These are phyloP conservation scores for Rostratula benghalensis DNA, from an alignment of 2,113 vertebrate genomes.

Conservation along the genomic window DNA sequence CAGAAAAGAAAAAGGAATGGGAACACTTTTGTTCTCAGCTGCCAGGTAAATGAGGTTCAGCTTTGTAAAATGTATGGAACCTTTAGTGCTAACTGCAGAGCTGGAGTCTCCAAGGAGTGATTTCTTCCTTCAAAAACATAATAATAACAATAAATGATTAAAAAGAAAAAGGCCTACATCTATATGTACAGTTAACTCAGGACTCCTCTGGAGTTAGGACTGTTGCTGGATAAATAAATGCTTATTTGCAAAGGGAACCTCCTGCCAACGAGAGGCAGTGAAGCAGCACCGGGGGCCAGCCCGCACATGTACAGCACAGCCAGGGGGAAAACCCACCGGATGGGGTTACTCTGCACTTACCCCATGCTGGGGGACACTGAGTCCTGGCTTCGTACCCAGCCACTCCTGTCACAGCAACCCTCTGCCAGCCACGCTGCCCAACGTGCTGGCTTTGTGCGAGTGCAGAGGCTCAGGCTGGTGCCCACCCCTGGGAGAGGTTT, in stretches of 20 bases:
- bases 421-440: neutral
- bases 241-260: neutral
- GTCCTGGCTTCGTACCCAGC: neutral
- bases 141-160: slow-evolving; percentile 1
- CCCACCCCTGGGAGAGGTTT: neutral
- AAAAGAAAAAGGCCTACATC: slow-evolving; percentile 20
- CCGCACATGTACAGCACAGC: neutral
- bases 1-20: neutral
- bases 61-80: neutral
- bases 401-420: rapidly evolving
- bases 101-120: neutral
- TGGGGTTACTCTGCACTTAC: neutral
- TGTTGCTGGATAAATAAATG: neutral
- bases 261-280: neutral
- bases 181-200: neutral
- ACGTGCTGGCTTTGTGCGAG: rapidly evolving
- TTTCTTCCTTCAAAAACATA: slow-evolving; percentile 6
- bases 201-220: neutral
- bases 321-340: neutral
- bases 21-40: neutral
- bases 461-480: neutral
- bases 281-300: rapidly evolving
- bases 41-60: neutral
- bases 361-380: rapidly evolving
- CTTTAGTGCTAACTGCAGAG: neutral